Evolutionary conservation across 2,888 invertebrate genomes (phyloP).

Genomic region (Ypsolopha scabrella): DNA sequence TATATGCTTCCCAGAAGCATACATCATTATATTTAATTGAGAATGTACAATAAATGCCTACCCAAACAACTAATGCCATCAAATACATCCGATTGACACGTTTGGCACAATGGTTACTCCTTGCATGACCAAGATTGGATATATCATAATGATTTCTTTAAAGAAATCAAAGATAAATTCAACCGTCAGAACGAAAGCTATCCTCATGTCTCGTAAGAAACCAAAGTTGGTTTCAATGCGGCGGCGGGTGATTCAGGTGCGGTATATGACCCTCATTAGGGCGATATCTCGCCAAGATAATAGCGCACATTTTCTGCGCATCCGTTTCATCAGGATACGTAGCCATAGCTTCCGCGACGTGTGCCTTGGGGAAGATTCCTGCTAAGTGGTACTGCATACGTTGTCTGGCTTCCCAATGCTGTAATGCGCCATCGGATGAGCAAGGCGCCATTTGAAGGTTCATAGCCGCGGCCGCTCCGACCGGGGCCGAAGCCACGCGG

Average conservation of each 20-base stretch:
- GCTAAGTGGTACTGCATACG: constrained; percentile 89
- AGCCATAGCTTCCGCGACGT: constrained; percentile 90
- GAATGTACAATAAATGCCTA: constrained; percentile 15
- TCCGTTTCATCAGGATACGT: constrained; percentile 90
- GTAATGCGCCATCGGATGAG: constrained; percentile 58
- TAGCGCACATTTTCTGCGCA: constrained; percentile 90
- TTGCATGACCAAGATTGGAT: constrained; percentile 19
- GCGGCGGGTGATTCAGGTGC: constrained; percentile 20
- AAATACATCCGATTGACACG: constrained; percentile 3
- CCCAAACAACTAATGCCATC: constrained; percentile 6
- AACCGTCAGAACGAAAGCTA: constrained; percentile 1
- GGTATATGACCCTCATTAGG: constrained; percentile 42
- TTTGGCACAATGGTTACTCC: not conserved
- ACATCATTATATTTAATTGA: constrained; percentile 11
- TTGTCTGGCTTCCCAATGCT: constrained; percentile 76
- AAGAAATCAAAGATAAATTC: constrained; percentile 42
- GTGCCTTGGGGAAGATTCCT: constrained; percentile 91
- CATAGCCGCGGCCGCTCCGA: constrained; percentile 61
- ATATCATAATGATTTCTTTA: constrained; percentile 36
- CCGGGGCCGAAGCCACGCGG: constrained; percentile 77
- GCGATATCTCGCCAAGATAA: constrained; percentile 81
- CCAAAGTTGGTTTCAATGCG: not conserved
- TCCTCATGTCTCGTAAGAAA: not conserved
- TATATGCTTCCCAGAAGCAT: constrained; percentile 51
- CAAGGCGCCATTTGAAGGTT: constrained; percentile 36